Evolutionary conservation across 2,888 invertebrate species (phyloP), one percentile per base, ranked within the genome.

Genomic region (Xylocampa areola): DNA sequence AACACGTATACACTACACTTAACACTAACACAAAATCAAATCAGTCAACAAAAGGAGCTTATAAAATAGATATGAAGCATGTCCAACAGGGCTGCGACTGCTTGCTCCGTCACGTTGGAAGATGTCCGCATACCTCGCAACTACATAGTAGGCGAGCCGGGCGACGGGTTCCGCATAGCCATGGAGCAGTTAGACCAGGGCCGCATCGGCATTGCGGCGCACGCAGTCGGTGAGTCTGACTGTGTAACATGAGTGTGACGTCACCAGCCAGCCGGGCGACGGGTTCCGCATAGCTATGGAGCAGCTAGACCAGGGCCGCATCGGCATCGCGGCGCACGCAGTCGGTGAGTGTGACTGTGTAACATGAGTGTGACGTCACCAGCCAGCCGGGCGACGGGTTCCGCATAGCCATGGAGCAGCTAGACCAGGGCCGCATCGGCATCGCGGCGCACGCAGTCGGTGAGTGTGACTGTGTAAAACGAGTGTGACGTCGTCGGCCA

Each of bases 221-320:
- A 97, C 82, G 97, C 96, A 27, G 87, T 97, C 4, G 97, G 97
- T 94, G 17, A 81, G 89, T 73, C 8, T 25, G 25, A 8, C 8
- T 21, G 21, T 37, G 7, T 16, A 13, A 13, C 13, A 13, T 13
- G 13, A 37, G 8, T 13, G 13, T 23, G 11, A 25, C 25, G 25
- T 19, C 19, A 35, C 4, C n/a, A 35, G n/a, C 19, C n/a, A 35
- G 39, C 70, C 69, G 32, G 96, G 96, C 0, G 94, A 94, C 40
- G 97, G 97, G 5, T 97, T 97, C 89, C 95, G 94, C 83, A 95
- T 96, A 54, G 97, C 97, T 14, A 97, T 97, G 97, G 93, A 82
- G 39, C 95, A 96, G 78, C 86, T 95, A 36, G 96, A 97, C 88
- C 95, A 95, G 79, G 97, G 95, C 0, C 86, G 97, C 72, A 95